A percentile compares a stretch with the other conserved stretches of the same genome.
These are phyloP conservation scores for Orchestes rusci DNA, from an alignment of 2,888 invertebrate species.

Conservation along the genomic window DNA sequence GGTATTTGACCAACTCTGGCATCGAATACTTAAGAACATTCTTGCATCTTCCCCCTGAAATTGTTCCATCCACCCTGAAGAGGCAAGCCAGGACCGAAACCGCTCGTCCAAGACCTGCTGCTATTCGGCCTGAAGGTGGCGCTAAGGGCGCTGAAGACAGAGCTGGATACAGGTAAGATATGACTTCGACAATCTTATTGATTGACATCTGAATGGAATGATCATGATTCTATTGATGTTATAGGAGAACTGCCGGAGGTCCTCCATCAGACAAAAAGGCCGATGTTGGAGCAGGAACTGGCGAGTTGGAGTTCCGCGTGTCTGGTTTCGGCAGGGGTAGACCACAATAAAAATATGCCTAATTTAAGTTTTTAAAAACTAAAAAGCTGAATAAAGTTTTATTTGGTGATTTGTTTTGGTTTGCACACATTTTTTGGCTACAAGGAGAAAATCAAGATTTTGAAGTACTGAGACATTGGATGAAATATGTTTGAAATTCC, in stretches of 20 bases:
- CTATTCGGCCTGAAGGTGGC: conserved; percentile 58
- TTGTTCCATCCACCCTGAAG: conserved; percentile 96
- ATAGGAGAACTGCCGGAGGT: conserved; percentile 61
- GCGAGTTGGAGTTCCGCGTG: conserved; percentile 82
- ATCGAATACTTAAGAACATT: conserved; percentile 93
- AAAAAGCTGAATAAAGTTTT: not conserved
- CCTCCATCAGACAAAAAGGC: conserved; percentile 80
- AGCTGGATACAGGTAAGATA: conserved; percentile 55
- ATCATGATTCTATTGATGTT: conserved; percentile 1
- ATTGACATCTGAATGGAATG: not conserved
- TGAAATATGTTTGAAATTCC: no score
- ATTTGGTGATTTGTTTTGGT: not conserved
- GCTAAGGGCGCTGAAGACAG: conserved; percentile 76
- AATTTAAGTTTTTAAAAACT: not conserved
- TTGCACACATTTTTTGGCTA: no score
- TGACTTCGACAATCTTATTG: not conserved
- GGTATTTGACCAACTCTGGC: conserved; percentile 95
- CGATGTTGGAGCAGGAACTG: conserved; percentile 93
- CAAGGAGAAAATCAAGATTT: no score
- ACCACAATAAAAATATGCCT: conserved; percentile 45
- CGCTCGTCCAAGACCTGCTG: conserved; percentile 67
- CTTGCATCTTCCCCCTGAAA: conserved; percentile 95
- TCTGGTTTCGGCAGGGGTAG: conserved; percentile 75
- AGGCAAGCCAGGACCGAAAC: conserved; percentile 82
- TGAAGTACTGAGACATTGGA: no score